Conservation (phyloP, 1,140 invertebrate species). For the Drosophila virilis region DNA sequence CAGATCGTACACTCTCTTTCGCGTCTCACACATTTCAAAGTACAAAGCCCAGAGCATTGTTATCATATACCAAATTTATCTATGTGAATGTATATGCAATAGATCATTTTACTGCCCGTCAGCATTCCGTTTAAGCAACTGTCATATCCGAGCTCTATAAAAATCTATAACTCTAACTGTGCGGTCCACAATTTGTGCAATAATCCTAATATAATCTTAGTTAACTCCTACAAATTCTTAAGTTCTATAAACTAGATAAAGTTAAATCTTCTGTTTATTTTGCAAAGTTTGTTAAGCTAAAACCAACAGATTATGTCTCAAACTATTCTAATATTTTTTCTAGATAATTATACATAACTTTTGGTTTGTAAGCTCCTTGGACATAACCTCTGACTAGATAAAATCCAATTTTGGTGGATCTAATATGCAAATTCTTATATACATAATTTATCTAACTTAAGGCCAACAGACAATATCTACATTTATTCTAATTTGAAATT, state of each 20-base stretch:
- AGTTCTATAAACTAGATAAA: no score
- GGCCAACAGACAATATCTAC: constrained; percentile 3
- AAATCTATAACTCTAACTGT: background rate
- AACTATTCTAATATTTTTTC: background rate
- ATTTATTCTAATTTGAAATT: background rate
- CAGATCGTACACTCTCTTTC: constrained; percentile 36
- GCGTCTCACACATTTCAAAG: constrained; percentile 54
- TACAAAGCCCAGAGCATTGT: constrained; percentile 67
- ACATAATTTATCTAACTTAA: background rate
- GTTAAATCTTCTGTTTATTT: background rate
- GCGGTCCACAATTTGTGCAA: constrained; percentile 31
- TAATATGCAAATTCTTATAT: background rate
- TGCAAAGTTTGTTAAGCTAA: background rate
- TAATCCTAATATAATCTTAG: constrained; percentile 7
- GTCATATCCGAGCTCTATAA: background rate
- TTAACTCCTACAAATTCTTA: background rate
- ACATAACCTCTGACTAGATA: no score
- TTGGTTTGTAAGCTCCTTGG: no score
- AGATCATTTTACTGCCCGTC: constrained; percentile 24
- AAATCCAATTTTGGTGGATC: background rate
- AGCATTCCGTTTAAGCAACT: constrained; percentile 31
- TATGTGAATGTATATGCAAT: constrained; percentile 18
- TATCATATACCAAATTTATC: constrained; percentile 17
- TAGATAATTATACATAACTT: no score
- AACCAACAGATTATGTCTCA: constrained; percentile 6